Conservation (phyloP, 92 coral and sea anemone genomes). For the Phenganax subtilis region DNA sequence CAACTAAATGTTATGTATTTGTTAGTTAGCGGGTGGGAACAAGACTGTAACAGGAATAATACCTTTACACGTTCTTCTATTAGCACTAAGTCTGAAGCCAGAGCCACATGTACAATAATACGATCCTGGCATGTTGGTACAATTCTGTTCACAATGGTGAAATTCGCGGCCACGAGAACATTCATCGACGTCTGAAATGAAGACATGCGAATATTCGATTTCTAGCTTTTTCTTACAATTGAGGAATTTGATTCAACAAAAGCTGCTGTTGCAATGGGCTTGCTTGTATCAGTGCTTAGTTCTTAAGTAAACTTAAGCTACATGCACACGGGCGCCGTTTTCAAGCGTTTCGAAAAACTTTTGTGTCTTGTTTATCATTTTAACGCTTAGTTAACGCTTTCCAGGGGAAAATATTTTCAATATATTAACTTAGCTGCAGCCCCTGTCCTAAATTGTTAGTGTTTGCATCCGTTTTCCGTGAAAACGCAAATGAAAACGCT, state of each 20-base stretch:
- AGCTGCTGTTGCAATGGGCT: too few species aligned
- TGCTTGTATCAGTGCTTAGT: too few species aligned
- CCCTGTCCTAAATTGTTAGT: too few species aligned
- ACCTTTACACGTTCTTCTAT: constrained; percentile 86
- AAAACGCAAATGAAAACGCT: too few species aligned
- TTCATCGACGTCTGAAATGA: constrained; percentile 68
- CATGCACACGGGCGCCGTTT: too few species aligned
- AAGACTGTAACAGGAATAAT: not conserved
- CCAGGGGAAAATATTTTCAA: too few species aligned
- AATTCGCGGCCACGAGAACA: constrained; percentile 58
- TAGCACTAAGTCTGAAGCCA: constrained; percentile 85
- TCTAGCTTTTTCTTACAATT: not conserved
- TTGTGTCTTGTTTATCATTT: too few species aligned
- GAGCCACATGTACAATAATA: constrained; percentile 74
- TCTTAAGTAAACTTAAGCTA: not conserved
- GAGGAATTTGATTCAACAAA: not conserved
- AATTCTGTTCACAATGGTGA: constrained; percentile 82
- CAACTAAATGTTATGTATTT: not conserved
- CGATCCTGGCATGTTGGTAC: constrained; percentile 88
- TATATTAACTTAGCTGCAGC: too few species aligned
- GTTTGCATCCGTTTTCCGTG: too few species aligned
- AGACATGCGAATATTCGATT: not conserved
- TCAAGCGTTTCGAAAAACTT: too few species aligned
- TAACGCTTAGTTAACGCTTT: too few species aligned
- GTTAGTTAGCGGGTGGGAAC: not conserved